Conservation (phyloP, 2,797 vertebrate species). For the Spea hammondii region DNA sequence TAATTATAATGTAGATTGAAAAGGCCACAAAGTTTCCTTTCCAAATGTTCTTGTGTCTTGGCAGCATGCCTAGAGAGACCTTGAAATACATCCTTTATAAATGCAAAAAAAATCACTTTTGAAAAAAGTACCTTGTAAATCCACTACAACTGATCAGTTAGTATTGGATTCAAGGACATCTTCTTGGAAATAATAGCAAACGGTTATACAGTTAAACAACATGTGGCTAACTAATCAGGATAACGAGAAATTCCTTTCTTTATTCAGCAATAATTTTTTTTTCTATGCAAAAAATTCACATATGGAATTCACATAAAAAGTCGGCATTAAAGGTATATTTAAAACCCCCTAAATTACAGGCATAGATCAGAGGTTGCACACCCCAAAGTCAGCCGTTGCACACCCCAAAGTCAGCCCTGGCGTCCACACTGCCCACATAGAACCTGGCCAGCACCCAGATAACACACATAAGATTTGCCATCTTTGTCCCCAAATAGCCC, state of each 20-base stretch:
- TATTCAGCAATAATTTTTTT: slow-evolving; percentile 74
- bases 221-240: slow-evolving; percentile 71
- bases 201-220: slow-evolving; percentile 61
- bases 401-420: too few relatives aligned
- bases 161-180: slow-evolving; percentile 70
- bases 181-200: slow-evolving; percentile 64
- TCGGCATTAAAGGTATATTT: too few relatives aligned
- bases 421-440: too few relatives aligned
- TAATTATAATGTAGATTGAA: slow-evolving; percentile 37
- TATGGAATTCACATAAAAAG: too few relatives aligned
- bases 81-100: slow-evolving; percentile 57
- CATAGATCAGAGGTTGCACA: too few relatives aligned
- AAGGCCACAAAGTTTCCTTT: slow-evolving; percentile 48
- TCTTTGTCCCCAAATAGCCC: too few relatives aligned
- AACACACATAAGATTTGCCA: too few relatives aligned
- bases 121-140: slow-evolving; percentile 58
- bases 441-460: too few relatives aligned
- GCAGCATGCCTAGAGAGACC: slow-evolving; percentile 58
- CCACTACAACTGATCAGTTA: too few relatives aligned
- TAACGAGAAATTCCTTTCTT: slow-evolving; percentile 81
- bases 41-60: slow-evolving; percentile 46
- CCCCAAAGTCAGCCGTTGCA: too few relatives aligned
- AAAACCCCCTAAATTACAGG: too few relatives aligned
- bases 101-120: slow-evolving; percentile 54
- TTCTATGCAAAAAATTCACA: too few relatives aligned